Evolutionary conservation across 2,888 invertebrate species (phyloP).

Genomic region (Asteroscopus sphinx): DNA sequence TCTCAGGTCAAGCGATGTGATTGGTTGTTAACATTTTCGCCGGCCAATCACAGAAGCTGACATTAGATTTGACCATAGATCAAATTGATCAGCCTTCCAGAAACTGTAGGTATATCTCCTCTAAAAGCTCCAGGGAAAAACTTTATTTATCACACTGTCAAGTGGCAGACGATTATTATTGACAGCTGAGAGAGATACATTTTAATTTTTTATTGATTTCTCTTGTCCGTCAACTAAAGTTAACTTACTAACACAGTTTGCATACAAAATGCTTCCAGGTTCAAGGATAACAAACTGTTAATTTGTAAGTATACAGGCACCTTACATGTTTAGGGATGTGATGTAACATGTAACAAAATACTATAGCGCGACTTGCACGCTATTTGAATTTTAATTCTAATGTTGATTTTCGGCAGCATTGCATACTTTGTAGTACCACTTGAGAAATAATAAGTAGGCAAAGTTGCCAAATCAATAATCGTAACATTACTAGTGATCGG

Average conservation of each 20-base stretch:
- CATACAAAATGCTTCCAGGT: conserved; percentile 5
- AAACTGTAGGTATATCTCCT: too few relatives aligned
- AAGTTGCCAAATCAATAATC: conserved; percentile 56
- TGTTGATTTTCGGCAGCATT: conserved; percentile 60
- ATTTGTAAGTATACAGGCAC: conserved; percentile 27
- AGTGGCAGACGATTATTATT: too few relatives aligned
- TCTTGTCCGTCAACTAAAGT: background rate
- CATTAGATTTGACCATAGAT: too few relatives aligned
- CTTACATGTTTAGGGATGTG: conserved; percentile 39
- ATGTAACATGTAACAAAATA: conserved; percentile 40
- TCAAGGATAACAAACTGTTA: conserved; percentile 26
- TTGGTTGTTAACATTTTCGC: too few relatives aligned
- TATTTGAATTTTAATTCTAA: conserved; percentile 58
- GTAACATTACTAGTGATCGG: conserved; percentile 43
- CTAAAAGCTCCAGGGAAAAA: too few relatives aligned
- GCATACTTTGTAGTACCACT: conserved; percentile 57
- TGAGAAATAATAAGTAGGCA: conserved; percentile 60
- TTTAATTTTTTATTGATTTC: too few relatives aligned
- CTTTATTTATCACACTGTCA: too few relatives aligned
- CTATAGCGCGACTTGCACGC: conserved; percentile 36
- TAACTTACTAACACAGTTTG: too few relatives aligned
- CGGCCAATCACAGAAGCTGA: too few relatives aligned
- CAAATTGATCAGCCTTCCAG: too few relatives aligned
- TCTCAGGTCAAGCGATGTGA: too few relatives aligned
- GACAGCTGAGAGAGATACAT: too few relatives aligned